Percentiles rank a stretch among this genome's conserved stretches.
Conservation (phyloP, 2,888 invertebrate species). For the Cantharis rufa region DNA sequence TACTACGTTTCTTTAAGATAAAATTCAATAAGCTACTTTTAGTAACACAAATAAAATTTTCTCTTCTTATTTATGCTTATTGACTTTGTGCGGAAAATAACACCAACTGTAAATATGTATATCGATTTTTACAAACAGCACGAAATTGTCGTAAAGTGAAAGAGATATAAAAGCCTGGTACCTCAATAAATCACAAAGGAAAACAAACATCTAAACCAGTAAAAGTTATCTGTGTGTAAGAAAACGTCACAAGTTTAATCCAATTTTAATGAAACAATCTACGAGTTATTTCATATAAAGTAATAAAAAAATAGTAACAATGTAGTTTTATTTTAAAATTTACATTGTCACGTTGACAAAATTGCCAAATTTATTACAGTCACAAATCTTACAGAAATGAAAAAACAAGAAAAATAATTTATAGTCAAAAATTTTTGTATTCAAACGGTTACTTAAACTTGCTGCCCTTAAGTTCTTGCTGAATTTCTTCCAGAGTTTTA, state of each 20-base stretch:
- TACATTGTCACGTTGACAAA: background rate
- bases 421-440: background rate
- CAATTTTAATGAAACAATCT: background rate
- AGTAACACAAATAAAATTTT: background rate
- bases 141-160: background rate
- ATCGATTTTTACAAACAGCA: background rate
- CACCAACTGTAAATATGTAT: background rate
- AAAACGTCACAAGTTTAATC: background rate
- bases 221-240: background rate
- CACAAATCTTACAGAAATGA: background rate
- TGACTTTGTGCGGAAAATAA: background rate
- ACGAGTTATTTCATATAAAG: background rate
- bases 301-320: background rate
- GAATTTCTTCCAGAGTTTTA: constrained; percentile 51
- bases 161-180: background rate
- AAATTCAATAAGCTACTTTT: background rate
- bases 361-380: background rate
- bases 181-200: background rate
- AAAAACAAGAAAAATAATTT: background rate
- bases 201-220: background rate
- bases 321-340: background rate
- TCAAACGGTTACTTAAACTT: background rate
- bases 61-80: background rate
- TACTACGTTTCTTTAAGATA: background rate
- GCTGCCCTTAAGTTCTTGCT: constrained; percentile 42